Conservation (phyloP, 2,113 vertebrate species). For the Oreochromis niloticus region DNA sequence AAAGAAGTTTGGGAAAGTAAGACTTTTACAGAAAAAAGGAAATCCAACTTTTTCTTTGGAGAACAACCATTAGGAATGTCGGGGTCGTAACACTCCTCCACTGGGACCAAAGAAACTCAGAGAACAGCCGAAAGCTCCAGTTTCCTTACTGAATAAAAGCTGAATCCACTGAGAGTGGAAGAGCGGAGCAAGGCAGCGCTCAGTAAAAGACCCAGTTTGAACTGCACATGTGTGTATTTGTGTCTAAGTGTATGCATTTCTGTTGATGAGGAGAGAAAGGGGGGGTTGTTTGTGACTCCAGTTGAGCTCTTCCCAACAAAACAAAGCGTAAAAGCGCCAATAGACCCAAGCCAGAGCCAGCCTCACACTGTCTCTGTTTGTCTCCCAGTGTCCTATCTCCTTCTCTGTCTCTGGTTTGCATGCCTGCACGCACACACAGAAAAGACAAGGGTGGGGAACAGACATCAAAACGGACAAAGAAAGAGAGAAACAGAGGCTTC, state of each 20-base stretch:
- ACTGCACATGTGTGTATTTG: conserved; percentile 1
- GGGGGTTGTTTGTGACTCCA: conserved; percentile 54
- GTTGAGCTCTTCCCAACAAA: conserved; percentile 37
- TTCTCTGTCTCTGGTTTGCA: background rate
- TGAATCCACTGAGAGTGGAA: conserved; percentile 4
- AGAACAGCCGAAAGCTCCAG: background rate
- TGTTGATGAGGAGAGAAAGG: conserved; percentile 26
- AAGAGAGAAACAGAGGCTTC: background rate
- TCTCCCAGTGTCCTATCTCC: background rate
- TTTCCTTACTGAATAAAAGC: conserved; percentile 3
- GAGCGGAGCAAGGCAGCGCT: background rate
- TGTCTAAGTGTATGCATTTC: conserved; percentile 3
- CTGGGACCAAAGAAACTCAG: background rate
- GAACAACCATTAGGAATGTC: conserved; percentile 25
- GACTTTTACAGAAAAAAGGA: conserved; percentile 8
- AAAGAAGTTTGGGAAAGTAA: background rate
- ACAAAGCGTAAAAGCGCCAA: conserved; percentile 52
- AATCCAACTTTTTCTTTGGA: conserved; percentile 15
- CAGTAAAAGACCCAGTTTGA: background rate
- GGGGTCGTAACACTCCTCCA: background rate
- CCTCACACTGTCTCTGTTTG: conserved; percentile 50
- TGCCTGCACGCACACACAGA: conserved; percentile 1
- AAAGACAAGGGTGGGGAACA: background rate
- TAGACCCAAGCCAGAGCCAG: conserved; percentile 41
- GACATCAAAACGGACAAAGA: background rate